Percentiles rank a stretch among this genome's conserved stretches.
Evolutionary conservation across 2,888 invertebrate species (phyloP).

Genomic region (Chymomyza caudatula): DNA sequence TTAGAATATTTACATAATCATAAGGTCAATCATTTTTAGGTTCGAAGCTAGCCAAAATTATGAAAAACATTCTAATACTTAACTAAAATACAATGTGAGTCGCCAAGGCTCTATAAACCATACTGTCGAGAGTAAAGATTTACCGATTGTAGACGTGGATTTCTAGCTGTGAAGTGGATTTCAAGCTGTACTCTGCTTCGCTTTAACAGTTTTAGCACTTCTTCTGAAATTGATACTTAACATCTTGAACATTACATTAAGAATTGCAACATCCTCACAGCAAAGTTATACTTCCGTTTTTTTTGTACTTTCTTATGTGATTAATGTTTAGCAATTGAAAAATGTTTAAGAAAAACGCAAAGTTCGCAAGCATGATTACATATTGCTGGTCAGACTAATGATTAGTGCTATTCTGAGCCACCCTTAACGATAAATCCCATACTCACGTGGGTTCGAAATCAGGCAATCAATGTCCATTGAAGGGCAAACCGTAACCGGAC

Average conservation of each 20-base stretch:
- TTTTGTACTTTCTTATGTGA: not conserved
- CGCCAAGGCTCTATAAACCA: too few relatives aligned
- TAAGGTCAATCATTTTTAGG: too few relatives aligned
- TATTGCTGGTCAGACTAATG: not conserved
- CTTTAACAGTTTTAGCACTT: too few relatives aligned
- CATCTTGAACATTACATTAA: not conserved
- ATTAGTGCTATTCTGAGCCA: not conserved
- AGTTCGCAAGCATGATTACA: not conserved
- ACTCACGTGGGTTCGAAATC: constrained; percentile 10
- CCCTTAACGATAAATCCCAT: not conserved
- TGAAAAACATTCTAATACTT: too few relatives aligned
- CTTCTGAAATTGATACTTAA: too few relatives aligned
- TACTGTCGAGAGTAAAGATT: too few relatives aligned
- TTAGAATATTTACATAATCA: too few relatives aligned
- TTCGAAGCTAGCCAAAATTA: too few relatives aligned
- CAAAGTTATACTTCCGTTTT: not conserved
- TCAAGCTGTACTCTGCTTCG: too few relatives aligned
- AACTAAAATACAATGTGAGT: too few relatives aligned
- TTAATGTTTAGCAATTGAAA: not conserved
- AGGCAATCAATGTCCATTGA: constrained; percentile 58
- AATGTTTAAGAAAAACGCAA: not conserved
- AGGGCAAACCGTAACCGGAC: constrained; percentile 49
- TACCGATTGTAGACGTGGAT: too few relatives aligned
- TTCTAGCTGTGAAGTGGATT: too few relatives aligned
- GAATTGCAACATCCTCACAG: not conserved